Evolutionary conservation across 2,797 vertebrate genomes (phyloP), one percentile per base, ranked within the genome.

Genomic region (Euthynnus affinis): DNA sequence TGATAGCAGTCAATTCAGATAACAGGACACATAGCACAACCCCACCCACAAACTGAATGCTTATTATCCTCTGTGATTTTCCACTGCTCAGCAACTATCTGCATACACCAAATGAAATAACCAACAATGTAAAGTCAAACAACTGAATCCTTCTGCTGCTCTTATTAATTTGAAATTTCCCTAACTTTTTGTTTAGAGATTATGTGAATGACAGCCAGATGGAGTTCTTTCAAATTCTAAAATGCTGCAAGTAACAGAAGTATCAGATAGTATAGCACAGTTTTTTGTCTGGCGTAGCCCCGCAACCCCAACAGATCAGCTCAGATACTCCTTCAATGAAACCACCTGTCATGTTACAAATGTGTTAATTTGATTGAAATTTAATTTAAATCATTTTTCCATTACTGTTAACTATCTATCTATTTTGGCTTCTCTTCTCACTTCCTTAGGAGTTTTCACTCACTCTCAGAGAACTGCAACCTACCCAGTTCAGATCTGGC

Each of bases 121-220:
- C 46, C 46, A 49, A 49, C 46, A 18, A 20, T 10, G 5, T 42
- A 44, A 68, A 51, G 44, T 40, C 27, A 52, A 62, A 68, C 40
- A 49, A 58, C 22, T 65, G 65, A 59, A 74, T 27, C 49, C 49
- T 64, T 2, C 3, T 66, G 74, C 8, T 37, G 42, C 29, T 65
- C 34, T 62, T 27, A 85, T 63, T 25, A 78, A 74, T 63, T 58
- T 67, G 34, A 58, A 53, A 58, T 14, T 14, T 34, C 37, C 44
- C 42, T 3, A 51, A 53, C 18, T 18, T 61, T 70, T 53, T 52
- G 53, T 65, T 29, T 40, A 9, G 7, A 61, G 42, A 70, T 57
- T 60, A 44, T 29, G 10, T 29, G 27, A 62, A 51, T 29, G 20
- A 49, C 29, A 52, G 71, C 13, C 63, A 56, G 56, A 40, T 14